Conservation (phyloP, 2,113 vertebrate species). For the Climacteris rufus region DNA sequence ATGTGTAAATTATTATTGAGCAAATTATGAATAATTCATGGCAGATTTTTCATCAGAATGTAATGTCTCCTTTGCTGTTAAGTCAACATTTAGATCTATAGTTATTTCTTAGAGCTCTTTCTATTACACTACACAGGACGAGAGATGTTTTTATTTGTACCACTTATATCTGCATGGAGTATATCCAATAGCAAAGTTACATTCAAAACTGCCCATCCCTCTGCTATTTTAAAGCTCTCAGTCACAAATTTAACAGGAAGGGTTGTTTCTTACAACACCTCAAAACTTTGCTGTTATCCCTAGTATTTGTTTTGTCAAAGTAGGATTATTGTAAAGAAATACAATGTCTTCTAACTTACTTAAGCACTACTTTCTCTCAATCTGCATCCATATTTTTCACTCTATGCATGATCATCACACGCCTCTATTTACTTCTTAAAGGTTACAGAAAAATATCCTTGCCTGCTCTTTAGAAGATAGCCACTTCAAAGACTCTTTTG, state of each 20-base stretch:
- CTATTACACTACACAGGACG: slow-evolving; percentile 5
- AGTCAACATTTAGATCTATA: slow-evolving; percentile 56
- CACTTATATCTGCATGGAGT: neutral
- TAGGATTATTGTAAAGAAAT: neutral
- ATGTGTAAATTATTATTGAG: slow-evolving; percentile 62
- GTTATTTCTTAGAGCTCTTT: slow-evolving; percentile 45
- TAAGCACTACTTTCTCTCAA: neutral
- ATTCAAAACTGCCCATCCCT: neutral
- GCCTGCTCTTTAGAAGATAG: slow-evolving; percentile 62
- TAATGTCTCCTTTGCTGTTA: slow-evolving; percentile 53
- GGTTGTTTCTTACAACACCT: neutral
- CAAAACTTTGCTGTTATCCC: neutral
- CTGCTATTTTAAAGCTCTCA: neutral
- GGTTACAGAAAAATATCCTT: slow-evolving; percentile 50
- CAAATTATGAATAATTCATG: slow-evolving; percentile 65
- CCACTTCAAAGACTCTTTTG: slow-evolving; percentile 54
- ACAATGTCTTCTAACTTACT: neutral
- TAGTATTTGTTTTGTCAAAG: neutral
- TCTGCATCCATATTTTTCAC: neutral
- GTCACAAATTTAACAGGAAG: neutral
- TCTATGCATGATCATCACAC: neutral
- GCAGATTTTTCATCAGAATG: slow-evolving; percentile 56
- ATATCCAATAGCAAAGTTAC: neutral
- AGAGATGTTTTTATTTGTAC: slow-evolving; percentile 9
- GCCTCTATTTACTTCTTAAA: slow-evolving; percentile 22